A percentile compares a stretch with the other conserved stretches of the same genome.
These are phyloP conservation scores for Protaetia brevitarsis DNA, from an alignment of 1,140 invertebrate species.

Conservation along the genomic window DNA sequence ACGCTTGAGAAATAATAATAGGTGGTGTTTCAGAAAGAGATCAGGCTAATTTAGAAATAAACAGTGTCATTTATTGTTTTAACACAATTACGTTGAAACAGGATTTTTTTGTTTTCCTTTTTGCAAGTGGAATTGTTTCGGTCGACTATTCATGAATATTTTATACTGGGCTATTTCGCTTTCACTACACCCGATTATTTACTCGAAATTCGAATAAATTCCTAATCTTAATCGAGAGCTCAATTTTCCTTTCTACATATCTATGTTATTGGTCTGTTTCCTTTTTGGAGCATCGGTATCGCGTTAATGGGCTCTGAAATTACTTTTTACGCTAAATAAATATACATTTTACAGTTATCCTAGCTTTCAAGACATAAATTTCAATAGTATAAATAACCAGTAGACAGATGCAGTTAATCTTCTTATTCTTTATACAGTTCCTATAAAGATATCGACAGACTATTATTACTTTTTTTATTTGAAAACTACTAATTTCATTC, in stretches of 20 bases:
- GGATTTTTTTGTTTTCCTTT: background rate
- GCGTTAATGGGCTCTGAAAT: background rate
- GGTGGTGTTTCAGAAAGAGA: too few species aligned
- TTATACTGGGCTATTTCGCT: background rate
- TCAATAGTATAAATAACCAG: background rate
- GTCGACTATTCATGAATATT: background rate
- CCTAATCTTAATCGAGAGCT: background rate
- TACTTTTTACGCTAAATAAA: background rate
- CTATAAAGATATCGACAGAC: too few species aligned
- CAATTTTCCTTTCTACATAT: background rate
- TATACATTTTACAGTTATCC: background rate
- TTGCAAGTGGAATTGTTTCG: background rate
- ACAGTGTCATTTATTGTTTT: too few species aligned
- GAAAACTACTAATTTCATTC: too few species aligned
- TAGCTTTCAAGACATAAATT: background rate
- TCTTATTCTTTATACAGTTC: too few species aligned
- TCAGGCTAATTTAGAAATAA: too few species aligned
- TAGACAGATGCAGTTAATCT: too few species aligned
- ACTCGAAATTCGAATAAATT: background rate
- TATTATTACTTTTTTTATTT: too few species aligned
- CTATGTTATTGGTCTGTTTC: constrained; percentile 1
- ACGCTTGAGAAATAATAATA: too few species aligned
- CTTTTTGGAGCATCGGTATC: background rate
- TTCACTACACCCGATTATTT: background rate
- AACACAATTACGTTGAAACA: too few species aligned